Evolutionary conservation across 2,797 vertebrate species (phyloP), one percentile per base, ranked within the genome.

Genomic region (Channallabes apus): DNA sequence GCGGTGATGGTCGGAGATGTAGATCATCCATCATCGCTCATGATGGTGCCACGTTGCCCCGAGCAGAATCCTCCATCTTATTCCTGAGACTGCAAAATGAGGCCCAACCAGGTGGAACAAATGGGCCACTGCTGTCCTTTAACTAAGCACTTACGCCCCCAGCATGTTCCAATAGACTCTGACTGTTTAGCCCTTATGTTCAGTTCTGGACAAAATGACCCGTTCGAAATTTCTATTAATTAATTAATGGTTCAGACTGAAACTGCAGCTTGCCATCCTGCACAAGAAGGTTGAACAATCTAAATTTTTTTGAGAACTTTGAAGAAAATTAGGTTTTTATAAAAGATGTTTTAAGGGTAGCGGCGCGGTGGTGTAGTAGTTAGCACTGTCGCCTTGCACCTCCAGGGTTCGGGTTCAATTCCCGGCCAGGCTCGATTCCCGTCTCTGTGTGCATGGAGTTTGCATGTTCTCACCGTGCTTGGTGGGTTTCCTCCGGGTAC

Each of bases 61-160:
- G 38, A 78, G 85, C 65, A 18, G 32, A 8, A 41, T 38, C 58
- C 7, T 14, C 81, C 75, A 41, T 75, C 84, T 77, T 65, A 67
- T 82, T 58, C 29, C 82, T 22, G 38, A 61, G 59, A 82, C 59
- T 67, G 46, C 88, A 75, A 59, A 83, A 85, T 65, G 71, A 18
- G 67, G 76, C 68, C 64, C 81, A 69, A 82, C 84, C 87, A 87
- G 86, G 86, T 85, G 86, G 87, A 88, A 90, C 89, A 85, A 83
- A 90, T 84, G 76, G 62, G 77, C 61, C 62, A 62, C 67, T 81
- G 20, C 83, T 80, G 67, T 85, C 72, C 69, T 82, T 76, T 82
- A 76, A 85, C 84, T 64, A 54, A 65, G 58, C 82, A 35, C 65
- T 64, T 72, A 72, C 4, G 22, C 64, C 75, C 76, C 59, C 75